Evolutionary conservation across 2,797 vertebrate species (phyloP), one percentile per base, ranked within the genome.

Genomic region (Hypotaenidia okinawae): DNA sequence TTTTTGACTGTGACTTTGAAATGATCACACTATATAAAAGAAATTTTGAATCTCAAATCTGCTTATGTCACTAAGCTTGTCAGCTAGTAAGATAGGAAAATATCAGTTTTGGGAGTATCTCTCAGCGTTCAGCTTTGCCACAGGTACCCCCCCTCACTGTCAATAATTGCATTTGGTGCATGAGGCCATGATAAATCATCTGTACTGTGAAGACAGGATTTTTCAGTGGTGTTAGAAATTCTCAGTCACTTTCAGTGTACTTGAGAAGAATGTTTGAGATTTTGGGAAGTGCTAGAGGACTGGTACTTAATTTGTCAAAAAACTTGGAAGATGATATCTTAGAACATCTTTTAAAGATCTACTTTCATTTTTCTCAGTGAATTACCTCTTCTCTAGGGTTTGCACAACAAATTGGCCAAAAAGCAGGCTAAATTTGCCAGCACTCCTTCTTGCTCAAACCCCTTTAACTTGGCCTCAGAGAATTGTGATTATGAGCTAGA

Each of bases 81-180:
- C 13, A 27, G 45, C 47, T 88, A 12, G 74, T 55, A 51, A 64
- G 39, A 55, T 3, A 88, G 58, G 89, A 69, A 91, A 85, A 33
- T 70, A 52, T 13, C 10, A 19, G 6, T 69, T 68, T 32, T 61
- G 35, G 8, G 47, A 51, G 17, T 74, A 14, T 32, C 15, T 32
- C 25, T 41, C n/a, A 35, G 11, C 39, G 45, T 45, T 51, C 51
- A 58, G 8, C 47, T 68, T 74, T 74, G 51, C 14, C 70, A 73
- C 0, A 0, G 33, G 67, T 35, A 39, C 10, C 3, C 19, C 22
- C 9, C 14, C 8, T 8, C 11, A 8, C 24, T 5, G 0, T 4
- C 1, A 61, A 10, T n/a, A 28, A 8, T 33, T 80, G 54, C 32
- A 1, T 72, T 72, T 58, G 37, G 11, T 76, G 14, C 12, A 27